Percentiles rank a stretch among this genome's conserved stretches.
Conservation (phyloP, 2,888 invertebrate genomes). For the Oligia strigilis region DNA sequence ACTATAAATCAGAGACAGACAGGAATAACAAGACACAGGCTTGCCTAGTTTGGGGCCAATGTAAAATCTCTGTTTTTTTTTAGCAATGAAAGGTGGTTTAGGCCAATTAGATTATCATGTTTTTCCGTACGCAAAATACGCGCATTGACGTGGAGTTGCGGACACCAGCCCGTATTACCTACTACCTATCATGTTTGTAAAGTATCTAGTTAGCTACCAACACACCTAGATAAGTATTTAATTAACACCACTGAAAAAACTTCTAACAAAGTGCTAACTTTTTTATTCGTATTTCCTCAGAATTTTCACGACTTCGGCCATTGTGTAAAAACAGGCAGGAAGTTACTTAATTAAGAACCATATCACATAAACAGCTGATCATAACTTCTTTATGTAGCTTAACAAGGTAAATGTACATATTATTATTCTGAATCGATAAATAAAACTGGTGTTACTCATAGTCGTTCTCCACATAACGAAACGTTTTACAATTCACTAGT, state of each 20-base stretch:
- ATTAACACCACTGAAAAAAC: neutral
- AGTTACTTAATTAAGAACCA: neutral
- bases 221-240: neutral
- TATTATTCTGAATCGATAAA: neutral
- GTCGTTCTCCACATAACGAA: conserved; percentile 1
- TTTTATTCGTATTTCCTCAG: neutral
- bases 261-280: neutral
- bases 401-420: neutral
- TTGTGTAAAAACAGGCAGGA: neutral
- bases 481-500: conserved; percentile 39
- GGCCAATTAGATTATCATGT: conserved; percentile 3
- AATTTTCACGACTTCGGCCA: neutral
- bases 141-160: too few species aligned
- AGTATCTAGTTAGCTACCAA: neutral
- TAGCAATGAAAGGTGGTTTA: neutral
- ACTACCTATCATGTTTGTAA: neutral
- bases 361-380: conserved; percentile 16
- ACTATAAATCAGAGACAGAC: conserved; percentile 14
- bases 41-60: neutral
- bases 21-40: neutral
- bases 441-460: conserved; percentile 1
- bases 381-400: neutral
- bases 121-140: too few species aligned
- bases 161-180: too few species aligned
- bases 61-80: neutral